Conservation (phyloP, 2,797 vertebrate species). For the Liasis olivaceus region DNA sequence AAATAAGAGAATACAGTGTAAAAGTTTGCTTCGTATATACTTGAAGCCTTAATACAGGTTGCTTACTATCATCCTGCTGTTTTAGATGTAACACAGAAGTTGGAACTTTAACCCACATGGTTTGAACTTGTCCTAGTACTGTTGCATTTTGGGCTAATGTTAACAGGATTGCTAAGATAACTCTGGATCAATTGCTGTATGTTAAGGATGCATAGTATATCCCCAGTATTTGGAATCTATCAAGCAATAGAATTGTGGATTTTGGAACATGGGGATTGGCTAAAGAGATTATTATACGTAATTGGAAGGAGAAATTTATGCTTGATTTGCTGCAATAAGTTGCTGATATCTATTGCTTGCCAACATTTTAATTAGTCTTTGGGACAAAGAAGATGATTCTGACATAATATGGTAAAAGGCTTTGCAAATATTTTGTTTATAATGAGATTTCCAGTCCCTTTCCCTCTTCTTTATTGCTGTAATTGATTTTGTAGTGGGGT, state of each 20-base stretch:
- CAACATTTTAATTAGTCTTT: neutral
- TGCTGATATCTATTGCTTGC: neutral
- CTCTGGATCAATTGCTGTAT: neutral
- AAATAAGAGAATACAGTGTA: neutral
- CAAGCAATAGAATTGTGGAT: neutral
- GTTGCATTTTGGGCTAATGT: neutral
- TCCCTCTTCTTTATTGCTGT: neutral
- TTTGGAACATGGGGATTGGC: neutral
- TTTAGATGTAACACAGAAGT: neutral
- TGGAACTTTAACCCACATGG: neutral
- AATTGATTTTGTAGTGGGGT: neutral
- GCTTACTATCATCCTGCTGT: neutral
- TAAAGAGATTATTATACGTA: neutral
- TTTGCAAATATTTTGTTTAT: neutral
- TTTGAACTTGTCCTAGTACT: neutral
- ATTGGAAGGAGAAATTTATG: neutral
- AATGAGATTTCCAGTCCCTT: neutral
- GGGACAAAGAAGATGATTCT: neutral
- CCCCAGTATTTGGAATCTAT: neutral
- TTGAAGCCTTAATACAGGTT: neutral
- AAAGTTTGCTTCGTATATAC: neutral
- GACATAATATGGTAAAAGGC: neutral
- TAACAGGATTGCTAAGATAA: neutral
- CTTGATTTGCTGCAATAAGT: neutral
- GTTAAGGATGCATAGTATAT: neutral